These are phyloP conservation scores for Myiozetetes cayanensis DNA, from an alignment of 2,113 vertebrate species.

Conservation along the genomic window DNA sequence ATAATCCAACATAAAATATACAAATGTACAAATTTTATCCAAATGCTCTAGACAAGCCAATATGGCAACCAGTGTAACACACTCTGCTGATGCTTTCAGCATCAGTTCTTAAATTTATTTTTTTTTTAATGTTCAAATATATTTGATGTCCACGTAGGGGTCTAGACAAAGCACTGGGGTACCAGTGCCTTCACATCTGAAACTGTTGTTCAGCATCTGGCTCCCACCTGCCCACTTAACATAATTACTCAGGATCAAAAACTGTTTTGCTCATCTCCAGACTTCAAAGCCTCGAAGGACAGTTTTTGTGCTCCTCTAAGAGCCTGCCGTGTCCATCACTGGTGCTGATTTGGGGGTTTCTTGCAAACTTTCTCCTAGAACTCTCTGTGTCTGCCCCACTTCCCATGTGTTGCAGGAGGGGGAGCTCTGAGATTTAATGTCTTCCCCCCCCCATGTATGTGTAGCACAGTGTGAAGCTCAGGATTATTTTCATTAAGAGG, in stretches of 20 bases:
- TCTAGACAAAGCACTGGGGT: background rate
- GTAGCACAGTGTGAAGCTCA: background rate
- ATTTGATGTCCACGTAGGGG: background rate
- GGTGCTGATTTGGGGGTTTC: background rate
- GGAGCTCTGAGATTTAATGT: background rate
- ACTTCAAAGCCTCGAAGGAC: background rate
- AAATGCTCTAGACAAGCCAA: conserved; percentile 2
- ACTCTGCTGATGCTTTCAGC: background rate
- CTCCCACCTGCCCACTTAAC: conserved; percentile 45
- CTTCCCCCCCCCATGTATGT: fast-evolving
- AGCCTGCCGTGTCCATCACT: background rate
- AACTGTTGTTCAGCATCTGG: conserved; percentile 30
- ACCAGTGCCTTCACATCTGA: background rate
- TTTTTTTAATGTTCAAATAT: background rate
- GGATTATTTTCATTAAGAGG: background rate
- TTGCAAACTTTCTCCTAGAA: background rate
- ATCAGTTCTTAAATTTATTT: background rate
- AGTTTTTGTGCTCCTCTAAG: background rate
- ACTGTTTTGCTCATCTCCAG: conserved; percentile 1
- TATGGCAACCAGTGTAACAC: conserved; percentile 7
- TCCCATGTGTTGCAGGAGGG: fast-evolving
- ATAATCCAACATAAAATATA: conserved; percentile 46
- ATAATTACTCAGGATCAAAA: conserved; percentile 16
- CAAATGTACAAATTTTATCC: conserved; percentile 34
- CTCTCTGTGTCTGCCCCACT: fast-evolving